Evolutionary conservation across 2,797 vertebrate genomes (phyloP).

Genomic region (Sarcophilus harrisii): DNA sequence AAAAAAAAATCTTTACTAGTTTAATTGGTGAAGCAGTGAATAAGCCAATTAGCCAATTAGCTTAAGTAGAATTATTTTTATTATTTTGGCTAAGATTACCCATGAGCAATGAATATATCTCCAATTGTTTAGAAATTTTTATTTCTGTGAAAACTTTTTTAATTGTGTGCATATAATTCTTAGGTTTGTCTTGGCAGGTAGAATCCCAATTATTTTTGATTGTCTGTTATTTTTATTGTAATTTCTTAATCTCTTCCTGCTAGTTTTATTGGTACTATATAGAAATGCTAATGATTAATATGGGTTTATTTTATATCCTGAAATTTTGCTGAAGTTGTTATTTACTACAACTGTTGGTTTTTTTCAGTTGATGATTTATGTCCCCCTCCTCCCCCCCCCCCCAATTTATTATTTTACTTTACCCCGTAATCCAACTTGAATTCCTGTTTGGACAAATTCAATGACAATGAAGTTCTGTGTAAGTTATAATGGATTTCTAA

Average conservation of each 20-base stretch:
- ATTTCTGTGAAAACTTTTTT: background rate
- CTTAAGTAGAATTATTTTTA: background rate
- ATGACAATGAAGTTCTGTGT: constrained; percentile 46
- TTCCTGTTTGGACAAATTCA: constrained; percentile 46
- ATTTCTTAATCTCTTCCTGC: background rate
- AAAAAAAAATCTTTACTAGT: background rate
- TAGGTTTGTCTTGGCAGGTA: background rate
- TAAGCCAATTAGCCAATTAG: background rate
- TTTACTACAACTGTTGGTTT: background rate
- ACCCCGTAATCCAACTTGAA: constrained; percentile 60
- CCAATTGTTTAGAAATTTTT: background rate
- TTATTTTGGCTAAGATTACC: background rate
- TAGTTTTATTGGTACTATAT: background rate
- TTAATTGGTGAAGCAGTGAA: background rate
- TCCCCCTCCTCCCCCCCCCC: too few species aligned
- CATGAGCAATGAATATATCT: background rate
- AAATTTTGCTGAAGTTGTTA: background rate
- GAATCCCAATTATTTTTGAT: background rate
- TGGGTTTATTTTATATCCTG: background rate
- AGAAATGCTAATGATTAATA: background rate
- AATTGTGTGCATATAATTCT: background rate
- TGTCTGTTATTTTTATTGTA: background rate
- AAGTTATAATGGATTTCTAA: constrained; percentile 28
- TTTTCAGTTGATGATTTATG: background rate
- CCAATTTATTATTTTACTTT: constrained; percentile 55